These are phyloP conservation scores for Helogale parvula DNA, from an alignment of 2,113 vertebrate genomes.

Conservation along the genomic window DNA sequence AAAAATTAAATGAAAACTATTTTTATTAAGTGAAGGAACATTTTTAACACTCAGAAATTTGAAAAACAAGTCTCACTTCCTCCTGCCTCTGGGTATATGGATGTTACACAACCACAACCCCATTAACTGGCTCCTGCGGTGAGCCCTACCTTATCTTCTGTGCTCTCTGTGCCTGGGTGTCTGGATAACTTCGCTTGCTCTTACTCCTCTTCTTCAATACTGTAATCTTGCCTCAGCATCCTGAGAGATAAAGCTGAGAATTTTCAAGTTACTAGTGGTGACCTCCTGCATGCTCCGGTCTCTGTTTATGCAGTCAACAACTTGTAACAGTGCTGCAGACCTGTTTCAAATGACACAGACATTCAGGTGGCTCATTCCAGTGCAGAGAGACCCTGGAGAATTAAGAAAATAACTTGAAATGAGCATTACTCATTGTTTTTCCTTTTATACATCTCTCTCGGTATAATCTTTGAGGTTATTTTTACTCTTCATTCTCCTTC, in stretches of 20 bases:
- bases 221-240: neutral
- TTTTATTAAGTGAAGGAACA: neutral
- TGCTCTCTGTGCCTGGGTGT: neutral
- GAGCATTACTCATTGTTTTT: neutral
- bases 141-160: neutral
- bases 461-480: neutral
- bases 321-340: neutral
- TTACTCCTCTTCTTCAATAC: neutral
- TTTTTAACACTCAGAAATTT: neutral
- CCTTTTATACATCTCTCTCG: neutral
- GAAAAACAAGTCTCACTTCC: neutral
- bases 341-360: neutral
- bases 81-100: neutral
- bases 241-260: neutral
- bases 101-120: neutral
- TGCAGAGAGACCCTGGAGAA: neutral
- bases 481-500: neutral
- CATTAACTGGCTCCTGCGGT: neutral
- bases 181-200: neutral
- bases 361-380: neutral
- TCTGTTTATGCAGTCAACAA: neutral
- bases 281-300: rapidly evolving
- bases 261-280: neutral
- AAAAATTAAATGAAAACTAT: neutral
- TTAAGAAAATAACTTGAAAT: neutral